Percentiles rank a stretch among this genome's conserved stretches.
phyloP scores from a whole-genome alignment of 2,888 invertebrate genomes.

The Matsumyia berberina region DNA sequence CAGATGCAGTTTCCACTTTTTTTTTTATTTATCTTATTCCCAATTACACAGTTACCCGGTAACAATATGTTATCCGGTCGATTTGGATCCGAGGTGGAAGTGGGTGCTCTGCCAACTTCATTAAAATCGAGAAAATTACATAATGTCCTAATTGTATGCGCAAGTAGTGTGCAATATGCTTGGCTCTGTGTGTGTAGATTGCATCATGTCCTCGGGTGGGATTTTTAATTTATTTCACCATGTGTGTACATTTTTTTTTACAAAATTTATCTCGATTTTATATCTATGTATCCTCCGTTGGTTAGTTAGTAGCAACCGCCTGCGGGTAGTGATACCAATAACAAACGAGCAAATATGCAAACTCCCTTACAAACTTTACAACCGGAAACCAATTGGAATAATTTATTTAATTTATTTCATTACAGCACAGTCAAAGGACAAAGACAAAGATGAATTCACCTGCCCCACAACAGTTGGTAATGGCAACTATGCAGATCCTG shows the following conservation, averaged over 20 bases:
- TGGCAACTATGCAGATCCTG: constrained; percentile 95
- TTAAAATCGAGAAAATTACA: constrained; percentile 33
- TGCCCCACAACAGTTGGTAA: constrained; percentile 94
- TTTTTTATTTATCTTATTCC: not conserved
- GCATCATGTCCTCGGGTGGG: constrained; percentile 8
- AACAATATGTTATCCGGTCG: constrained; percentile 12
- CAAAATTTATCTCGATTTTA: constrained; percentile 19
- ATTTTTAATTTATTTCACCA: constrained; percentile 26
- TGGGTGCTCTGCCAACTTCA: constrained; percentile 2
- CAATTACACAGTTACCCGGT: constrained; percentile 9
- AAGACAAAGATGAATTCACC: constrained; percentile 87
- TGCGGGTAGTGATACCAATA: not conserved
- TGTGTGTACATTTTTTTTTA: not conserved
- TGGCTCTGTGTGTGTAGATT: not conserved
- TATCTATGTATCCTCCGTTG: not conserved
- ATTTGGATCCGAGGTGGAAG: not conserved
- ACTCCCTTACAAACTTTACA: no score
- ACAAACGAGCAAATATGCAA: not conserved
- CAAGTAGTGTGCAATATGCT: not conserved
- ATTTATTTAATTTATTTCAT: constrained; percentile 33
- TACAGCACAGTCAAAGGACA: constrained; percentile 81
- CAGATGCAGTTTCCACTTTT: constrained; percentile 8
- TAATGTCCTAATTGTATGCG: constrained; percentile 32
- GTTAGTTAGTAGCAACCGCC: not conserved
- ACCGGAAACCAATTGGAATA: not conserved